Base-by-base conservation (phyloP, 2,113 vertebrate species). In the Oreotrochilus melanogaster region DNA sequence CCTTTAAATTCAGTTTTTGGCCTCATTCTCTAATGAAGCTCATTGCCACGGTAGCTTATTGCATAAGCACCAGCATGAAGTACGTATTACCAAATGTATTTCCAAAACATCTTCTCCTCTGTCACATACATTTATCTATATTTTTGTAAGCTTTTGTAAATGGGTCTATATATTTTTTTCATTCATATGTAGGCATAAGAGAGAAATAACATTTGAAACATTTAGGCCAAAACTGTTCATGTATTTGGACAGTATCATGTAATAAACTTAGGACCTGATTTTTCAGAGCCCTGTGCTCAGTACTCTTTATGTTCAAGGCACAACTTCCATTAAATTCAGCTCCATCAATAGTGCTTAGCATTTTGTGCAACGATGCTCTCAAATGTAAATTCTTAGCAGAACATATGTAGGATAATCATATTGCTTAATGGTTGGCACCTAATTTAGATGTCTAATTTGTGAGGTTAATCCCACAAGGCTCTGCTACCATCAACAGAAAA, bases 401-500 rank as follows among this genome's bases (percentile, higher is more conserved):
- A 78, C 56, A 89, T n/a, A 85, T 31, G 66, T 39, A 89, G 13
- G 18, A 88, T 78, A 94, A 89, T 65, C 57, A 91, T 87, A 94
- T 7, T 82, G 92, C 39, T 78, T 91, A 91, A 89, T 39, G 65
- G 53, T 28, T 82, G 51, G 57, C 81, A 85, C 70, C 48, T 82
- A 85, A 93, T 91, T 89, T 87, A 89, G 84, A 81, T 57, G 53
- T 72, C 57, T 72, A 72, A 87, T 85, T 94, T 93, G 48, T 91
- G 60, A 91, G 53, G 78, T 65, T 95, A 93, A 89, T 79, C 45
- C 78, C 78, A 66, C 37, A 91, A 93, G 70, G 39, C 14, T 92
- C 70, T 72, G 35, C 30, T 72, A 57, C 48, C 4, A 0, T 48
- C 62, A 71, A 89, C 11, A 85, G 37, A 87, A 65, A 92, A 53